Conservation (phyloP, 2,797 vertebrate genomes). For the Fratercula arctica region DNA sequence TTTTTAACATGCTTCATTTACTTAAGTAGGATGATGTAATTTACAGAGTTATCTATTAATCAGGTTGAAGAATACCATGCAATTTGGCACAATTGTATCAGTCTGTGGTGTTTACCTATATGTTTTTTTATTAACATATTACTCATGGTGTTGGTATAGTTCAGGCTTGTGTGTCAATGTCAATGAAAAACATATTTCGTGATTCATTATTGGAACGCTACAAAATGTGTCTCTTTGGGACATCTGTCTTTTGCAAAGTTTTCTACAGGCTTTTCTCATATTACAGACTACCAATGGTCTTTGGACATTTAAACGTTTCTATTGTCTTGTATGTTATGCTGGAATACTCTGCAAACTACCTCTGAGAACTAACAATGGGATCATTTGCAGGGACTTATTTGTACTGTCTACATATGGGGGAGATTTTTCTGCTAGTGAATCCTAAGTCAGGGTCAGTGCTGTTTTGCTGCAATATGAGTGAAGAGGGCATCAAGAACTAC, state of each 20-base stretch:
- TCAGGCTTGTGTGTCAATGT: neutral
- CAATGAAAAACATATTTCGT: neutral
- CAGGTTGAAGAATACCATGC: neutral
- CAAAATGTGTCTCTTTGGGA: neutral
- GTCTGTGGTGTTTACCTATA: neutral
- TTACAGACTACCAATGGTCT: neutral
- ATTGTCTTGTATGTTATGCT: neutral
- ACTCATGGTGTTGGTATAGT: neutral
- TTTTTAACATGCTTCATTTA: slow-evolving; percentile 8
- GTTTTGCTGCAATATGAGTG: neutral
- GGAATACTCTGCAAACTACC: neutral
- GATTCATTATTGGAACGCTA: neutral
- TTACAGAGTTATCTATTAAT: neutral
- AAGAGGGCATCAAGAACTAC: neutral
- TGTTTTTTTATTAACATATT: neutral
- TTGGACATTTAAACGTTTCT: neutral
- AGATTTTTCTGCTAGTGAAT: neutral
- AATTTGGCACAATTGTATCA: neutral
- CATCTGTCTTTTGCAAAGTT: neutral
- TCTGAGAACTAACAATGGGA: neutral
- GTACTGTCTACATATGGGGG: neutral
- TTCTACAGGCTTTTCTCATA: neutral
- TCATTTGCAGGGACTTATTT: neutral
- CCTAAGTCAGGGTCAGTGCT: neutral
- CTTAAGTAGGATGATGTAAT: neutral